Percentiles rank a stretch among this genome's conserved stretches.
Evolutionary conservation across 2,797 vertebrate species (phyloP).

Genomic region (Enteromius afrohamiltoni): DNA sequence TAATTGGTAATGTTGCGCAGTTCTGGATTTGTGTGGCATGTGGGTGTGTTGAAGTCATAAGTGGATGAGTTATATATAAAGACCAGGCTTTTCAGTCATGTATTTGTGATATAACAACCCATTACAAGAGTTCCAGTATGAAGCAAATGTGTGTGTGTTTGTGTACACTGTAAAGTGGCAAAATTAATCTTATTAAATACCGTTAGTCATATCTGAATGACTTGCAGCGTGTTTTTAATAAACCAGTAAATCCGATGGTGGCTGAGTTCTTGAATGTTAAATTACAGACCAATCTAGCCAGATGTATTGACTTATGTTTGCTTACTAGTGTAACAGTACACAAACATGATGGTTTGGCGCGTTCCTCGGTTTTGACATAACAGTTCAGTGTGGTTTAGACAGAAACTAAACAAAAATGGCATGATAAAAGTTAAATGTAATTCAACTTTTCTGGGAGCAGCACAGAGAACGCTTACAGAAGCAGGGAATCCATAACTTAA

Average conservation of each 20-base stretch:
- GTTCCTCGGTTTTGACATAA: background rate
- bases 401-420: background rate
- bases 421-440: background rate
- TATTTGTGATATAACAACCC: background rate
- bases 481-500: too few species aligned
- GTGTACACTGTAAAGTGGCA: background rate
- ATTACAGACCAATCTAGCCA: background rate
- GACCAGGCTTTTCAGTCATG: constrained; percentile 8
- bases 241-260: background rate
- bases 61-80: constrained; percentile 41
- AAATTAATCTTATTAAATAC: background rate
- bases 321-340: background rate
- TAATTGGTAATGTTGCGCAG: constrained; percentile 31
- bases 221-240: background rate
- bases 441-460: background rate
- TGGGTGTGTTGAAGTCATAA: constrained; percentile 11
- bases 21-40: constrained; percentile 10
- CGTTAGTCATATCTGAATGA: background rate
- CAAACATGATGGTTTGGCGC: background rate
- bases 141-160: background rate
- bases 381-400: background rate
- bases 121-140: background rate
- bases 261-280: background rate
- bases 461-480: too few species aligned
- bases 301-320: background rate